Conservation (phyloP, 1,140 invertebrate genomes). For the Colletes gigas region DNA sequence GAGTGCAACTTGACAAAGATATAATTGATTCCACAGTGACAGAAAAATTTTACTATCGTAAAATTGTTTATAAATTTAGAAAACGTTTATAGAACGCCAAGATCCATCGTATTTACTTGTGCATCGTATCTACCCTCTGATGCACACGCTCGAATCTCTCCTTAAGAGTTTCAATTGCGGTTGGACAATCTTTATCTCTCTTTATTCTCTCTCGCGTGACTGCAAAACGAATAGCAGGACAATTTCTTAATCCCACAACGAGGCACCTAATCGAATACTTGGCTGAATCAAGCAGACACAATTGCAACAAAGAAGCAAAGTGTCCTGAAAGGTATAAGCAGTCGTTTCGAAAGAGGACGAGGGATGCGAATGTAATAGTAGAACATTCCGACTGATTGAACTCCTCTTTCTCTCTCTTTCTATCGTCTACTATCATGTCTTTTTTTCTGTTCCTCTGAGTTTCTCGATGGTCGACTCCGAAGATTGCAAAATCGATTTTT, state of each 20-base stretch:
- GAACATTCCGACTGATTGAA: conserved; percentile 51
- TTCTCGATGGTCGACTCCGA: neutral
- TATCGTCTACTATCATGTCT: neutral
- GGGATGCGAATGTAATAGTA: conserved; percentile 8
- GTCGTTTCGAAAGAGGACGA: neutral
- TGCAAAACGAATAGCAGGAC: conserved; percentile 21
- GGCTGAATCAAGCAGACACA: conserved; percentile 18
- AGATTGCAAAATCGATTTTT: no score
- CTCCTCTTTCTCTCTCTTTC: neutral
- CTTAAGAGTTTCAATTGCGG: neutral
- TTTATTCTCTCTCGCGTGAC: neutral
- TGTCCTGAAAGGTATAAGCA: conserved; percentile 5
- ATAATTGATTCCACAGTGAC: no score
- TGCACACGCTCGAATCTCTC: neutral
- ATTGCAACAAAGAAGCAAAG: conserved; percentile 33
- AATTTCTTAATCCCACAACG: conserved; percentile 24
- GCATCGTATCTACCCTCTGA: neutral
- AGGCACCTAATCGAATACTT: conserved; percentile 32
- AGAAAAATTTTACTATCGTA: no score
- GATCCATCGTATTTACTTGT: neutral
- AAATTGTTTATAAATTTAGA: no score
- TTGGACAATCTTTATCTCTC: neutral
- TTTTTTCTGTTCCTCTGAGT: neutral
- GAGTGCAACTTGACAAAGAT: no score
- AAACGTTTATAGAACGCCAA: neutral